Evolutionary conservation across 2,888 invertebrate genomes (phyloP).

Genomic region (Himalopsyche kuldschensis): DNA sequence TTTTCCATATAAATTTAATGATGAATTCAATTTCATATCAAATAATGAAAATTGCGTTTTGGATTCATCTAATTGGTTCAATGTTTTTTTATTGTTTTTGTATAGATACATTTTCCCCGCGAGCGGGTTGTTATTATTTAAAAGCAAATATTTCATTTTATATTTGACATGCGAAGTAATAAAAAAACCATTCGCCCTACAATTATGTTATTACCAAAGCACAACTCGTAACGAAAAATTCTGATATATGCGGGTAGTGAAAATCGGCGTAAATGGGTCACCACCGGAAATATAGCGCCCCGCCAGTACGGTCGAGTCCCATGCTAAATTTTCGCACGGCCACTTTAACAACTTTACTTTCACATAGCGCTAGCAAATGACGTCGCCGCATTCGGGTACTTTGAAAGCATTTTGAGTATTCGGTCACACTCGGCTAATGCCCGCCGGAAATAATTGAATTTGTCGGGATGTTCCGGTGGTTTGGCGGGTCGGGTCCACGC

Average conservation of each 20-base stretch:
- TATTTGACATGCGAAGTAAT: not conserved
- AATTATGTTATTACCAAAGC: not conserved
- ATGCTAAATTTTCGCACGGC: not conserved
- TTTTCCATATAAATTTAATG: too few relatives aligned
- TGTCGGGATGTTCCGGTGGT: constrained; percentile 22
- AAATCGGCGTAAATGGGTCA: not conserved
- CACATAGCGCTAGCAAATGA: not conserved
- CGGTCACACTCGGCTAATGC: constrained; percentile 12
- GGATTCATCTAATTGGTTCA: not conserved
- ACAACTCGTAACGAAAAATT: not conserved
- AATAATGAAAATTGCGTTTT: too few relatives aligned
- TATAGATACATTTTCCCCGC: not conserved
- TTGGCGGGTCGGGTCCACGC: constrained; percentile 1
- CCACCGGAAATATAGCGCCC: not conserved
- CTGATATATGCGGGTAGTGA: not conserved
- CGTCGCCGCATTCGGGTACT: constrained; percentile 2
- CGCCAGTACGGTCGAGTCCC: not conserved
- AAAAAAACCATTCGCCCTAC: not conserved
- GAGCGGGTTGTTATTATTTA: not conserved
- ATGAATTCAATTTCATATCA: too few relatives aligned
- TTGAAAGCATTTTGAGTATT: constrained; percentile 16
- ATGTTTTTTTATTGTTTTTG: not conserved
- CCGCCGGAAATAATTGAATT: constrained; percentile 21
- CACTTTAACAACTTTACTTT: constrained; percentile 2
- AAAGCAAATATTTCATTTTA: not conserved